Evolutionary conservation across 2,113 vertebrate genomes (phyloP).

Genomic region (Gymnarchus niloticus): DNA sequence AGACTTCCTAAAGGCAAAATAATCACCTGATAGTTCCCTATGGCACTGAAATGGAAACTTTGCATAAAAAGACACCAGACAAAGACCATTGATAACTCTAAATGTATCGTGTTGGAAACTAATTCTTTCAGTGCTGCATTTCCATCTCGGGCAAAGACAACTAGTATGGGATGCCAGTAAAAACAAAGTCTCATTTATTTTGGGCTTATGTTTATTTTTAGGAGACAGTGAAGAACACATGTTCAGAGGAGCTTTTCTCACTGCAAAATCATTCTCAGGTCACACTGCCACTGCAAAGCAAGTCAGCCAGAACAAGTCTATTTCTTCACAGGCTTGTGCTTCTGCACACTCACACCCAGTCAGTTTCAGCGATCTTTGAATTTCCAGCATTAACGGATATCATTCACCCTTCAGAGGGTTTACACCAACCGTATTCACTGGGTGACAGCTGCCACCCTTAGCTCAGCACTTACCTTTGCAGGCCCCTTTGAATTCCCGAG

Average conservation of each 20-base stretch:
- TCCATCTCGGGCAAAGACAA: not conserved
- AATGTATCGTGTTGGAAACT: not conserved
- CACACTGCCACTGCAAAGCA: not conserved
- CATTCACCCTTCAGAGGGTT: no score
- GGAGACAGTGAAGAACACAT: not conserved
- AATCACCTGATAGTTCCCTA: not conserved
- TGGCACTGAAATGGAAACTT: not conserved
- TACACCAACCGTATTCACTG: not conserved
- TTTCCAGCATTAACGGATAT: no score
- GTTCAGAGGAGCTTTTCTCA: not conserved
- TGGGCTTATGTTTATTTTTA: constrained; percentile 7
- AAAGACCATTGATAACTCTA: not conserved
- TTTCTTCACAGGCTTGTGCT: no score
- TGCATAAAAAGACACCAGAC: not conserved
- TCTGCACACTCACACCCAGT: no score
- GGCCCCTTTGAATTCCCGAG: constrained; percentile 86
- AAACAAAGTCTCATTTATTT: constrained; percentile 10
- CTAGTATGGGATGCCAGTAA: not conserved
- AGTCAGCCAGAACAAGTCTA: not conserved
- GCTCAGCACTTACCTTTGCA: constrained; percentile 72
- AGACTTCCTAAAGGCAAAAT: not conserved
- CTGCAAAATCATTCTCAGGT: not conserved
- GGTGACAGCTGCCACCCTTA: not conserved
- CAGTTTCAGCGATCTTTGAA: no score
- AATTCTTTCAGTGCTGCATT: not conserved